phyloP scores from a whole-genome alignment of 2,797 vertebrate genomes.

The Enteromius viviparus region DNA sequence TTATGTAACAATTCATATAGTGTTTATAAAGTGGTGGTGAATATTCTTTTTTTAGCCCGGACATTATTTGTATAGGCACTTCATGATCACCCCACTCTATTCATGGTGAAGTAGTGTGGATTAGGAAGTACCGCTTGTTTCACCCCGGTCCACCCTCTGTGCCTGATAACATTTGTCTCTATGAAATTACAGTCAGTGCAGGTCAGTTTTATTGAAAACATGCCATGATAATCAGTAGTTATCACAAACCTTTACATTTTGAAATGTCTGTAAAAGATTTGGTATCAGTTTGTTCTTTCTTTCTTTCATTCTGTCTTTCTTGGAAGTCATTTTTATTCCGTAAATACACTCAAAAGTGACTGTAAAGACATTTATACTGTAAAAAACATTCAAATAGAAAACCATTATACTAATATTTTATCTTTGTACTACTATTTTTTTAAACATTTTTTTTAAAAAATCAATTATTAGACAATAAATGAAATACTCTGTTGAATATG shows the following conservation, averaged over 20 bases:
- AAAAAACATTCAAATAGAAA: neutral
- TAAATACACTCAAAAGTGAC: neutral
- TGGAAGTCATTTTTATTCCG: neutral
- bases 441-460: neutral
- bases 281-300: neutral
- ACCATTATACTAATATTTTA: neutral
- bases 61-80: constrained; percentile 39
- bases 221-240: neutral
- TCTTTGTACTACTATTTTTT: neutral
- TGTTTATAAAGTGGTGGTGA: constrained; percentile 49
- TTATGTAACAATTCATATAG: constrained; percentile 43
- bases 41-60: constrained; percentile 59
- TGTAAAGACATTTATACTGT: neutral
- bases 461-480: neutral
- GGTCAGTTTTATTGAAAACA: neutral
- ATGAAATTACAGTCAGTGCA: neutral
- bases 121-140: constrained; percentile 33
- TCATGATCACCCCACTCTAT: constrained; percentile 33
- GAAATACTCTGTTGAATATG: neutral
- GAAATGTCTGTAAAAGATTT: neutral
- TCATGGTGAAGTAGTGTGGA: constrained; percentile 22
- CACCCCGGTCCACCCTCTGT: neutral
- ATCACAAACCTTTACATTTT: neutral
- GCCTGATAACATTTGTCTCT: neutral
- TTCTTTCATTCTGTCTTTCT: neutral